Base-by-base conservation (phyloP, 2,113 vertebrate genomes). In the Peromyscus maniculatus region DNA sequence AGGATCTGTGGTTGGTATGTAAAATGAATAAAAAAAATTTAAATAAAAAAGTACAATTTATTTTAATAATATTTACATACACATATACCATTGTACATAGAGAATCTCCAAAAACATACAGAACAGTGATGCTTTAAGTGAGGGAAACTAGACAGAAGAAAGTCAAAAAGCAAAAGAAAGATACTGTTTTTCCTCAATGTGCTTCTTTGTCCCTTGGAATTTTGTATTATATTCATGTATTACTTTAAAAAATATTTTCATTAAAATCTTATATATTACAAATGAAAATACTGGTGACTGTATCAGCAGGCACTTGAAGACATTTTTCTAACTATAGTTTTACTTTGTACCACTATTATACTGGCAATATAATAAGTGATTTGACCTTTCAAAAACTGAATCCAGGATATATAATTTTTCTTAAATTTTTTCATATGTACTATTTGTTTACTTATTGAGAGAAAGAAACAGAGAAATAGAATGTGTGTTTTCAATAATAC, bases 1-100 rank as follows among this genome's bases (percentile, higher is more conserved):
- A 55, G 13, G 55, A 55, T 55, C 55, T 55, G 55, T 55, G 55
- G 55, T 55, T 55, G 55, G 55, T 55, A 15, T 55, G 55, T 55
- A 55, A 55, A 55, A 55, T 55, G 12, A 55, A 55, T 55, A 15
- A 55, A 55, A 55, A 55, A 55, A 13, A 11, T 55, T 55, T 55
- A 55, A 55, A 55, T 55, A 13, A 55, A 55, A 86, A 19, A 89
- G 75, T 92, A 69, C 6, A 91, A 96, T 12, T 96, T 36, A 95
- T 75, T 80, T 93, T 79, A 94, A 89, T 95, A 15, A 89, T 55
- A 94, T 80, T 24, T 97, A 33, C 28, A 78, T 62, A 84, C 0
- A 64, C 1, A 75, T 31, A 49, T 52, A 89, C 22, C 33, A 26
- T 69, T 93, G 64, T 22, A 43, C 75, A 93, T 21, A 91, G 7